These are phyloP conservation scores for Dicrostonyx torquatus DNA, from an alignment of 2,797 vertebrate genomes.

Conservation along the genomic window DNA sequence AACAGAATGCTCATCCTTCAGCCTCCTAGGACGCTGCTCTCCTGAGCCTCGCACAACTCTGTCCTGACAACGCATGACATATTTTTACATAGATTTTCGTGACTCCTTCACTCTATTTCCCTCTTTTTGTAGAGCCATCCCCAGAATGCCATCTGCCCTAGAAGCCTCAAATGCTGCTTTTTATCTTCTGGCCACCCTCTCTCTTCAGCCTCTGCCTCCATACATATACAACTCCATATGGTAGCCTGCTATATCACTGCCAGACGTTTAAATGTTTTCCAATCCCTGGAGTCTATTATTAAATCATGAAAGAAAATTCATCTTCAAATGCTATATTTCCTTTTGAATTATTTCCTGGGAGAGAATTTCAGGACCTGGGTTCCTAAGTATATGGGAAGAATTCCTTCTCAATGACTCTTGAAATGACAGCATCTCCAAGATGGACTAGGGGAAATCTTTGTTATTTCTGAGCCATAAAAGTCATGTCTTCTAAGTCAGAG, in stretches of 20 bases:
- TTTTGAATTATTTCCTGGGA: constrained; percentile 32
- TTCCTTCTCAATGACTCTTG: background rate
- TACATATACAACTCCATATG: background rate
- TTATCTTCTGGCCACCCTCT: background rate
- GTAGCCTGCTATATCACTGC: background rate
- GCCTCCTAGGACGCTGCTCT: background rate
- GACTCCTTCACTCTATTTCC: background rate
- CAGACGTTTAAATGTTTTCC: background rate
- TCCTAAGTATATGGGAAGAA: background rate
- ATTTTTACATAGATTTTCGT: background rate
- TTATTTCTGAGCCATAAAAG: background rate
- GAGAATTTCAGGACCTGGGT: background rate
- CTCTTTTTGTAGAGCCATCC: background rate
- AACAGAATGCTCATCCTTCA: background rate
- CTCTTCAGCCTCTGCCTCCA: background rate
- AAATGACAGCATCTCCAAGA: background rate
- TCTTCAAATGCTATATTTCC: constrained; percentile 27
- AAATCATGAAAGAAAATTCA: constrained; percentile 41
- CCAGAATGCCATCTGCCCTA: background rate
- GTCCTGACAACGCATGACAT: background rate
- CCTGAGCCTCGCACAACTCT: background rate
- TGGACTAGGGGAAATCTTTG: background rate
- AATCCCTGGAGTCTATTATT: constrained; percentile 27
- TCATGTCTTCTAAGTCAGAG: background rate
- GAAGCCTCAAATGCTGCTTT: too few species aligned